These are phyloP conservation scores for Sigmodon hispidus DNA, from an alignment of 2,113 vertebrate genomes.

Conservation along the genomic window DNA sequence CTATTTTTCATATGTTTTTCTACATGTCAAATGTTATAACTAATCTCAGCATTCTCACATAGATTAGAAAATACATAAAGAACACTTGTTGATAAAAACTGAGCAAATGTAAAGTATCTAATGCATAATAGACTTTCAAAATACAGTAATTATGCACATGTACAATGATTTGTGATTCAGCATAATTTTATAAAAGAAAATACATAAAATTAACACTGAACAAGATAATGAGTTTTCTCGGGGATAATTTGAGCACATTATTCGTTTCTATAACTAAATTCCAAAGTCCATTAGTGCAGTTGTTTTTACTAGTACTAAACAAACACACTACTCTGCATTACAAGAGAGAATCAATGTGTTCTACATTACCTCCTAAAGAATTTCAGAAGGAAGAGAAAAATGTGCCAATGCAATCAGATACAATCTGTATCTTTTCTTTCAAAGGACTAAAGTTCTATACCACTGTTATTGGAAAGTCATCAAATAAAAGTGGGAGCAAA, in stretches of 20 bases:
- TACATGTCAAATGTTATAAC: background rate
- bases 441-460: background rate
- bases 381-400: slow-evolving; percentile 16
- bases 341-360: background rate
- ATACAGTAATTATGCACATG: slow-evolving; percentile 35
- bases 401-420: slow-evolving; percentile 51
- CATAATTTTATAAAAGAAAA: slow-evolving; percentile 40
- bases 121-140: background rate
- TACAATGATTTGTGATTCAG: slow-evolving; percentile 32
- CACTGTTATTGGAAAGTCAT: slow-evolving; percentile 46
- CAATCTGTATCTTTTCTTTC: slow-evolving; percentile 62
- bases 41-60: background rate
- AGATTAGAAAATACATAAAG: background rate
- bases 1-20: background rate
- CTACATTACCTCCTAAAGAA: background rate
- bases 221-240: slow-evolving; percentile 22
- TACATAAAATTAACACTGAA: slow-evolving; percentile 40
- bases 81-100: background rate
- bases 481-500: slow-evolving; percentile 54
- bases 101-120: background rate
- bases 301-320: slow-evolving; percentile 47
- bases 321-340: slow-evolving; percentile 6
- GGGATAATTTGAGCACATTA: slow-evolving; percentile 37
- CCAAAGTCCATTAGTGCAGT: slow-evolving; percentile 49
- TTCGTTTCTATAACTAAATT: slow-evolving; percentile 48